phyloP scores from a whole-genome alignment of 1,140 invertebrate genomes.

The Sarcophaga bullata region DNA sequence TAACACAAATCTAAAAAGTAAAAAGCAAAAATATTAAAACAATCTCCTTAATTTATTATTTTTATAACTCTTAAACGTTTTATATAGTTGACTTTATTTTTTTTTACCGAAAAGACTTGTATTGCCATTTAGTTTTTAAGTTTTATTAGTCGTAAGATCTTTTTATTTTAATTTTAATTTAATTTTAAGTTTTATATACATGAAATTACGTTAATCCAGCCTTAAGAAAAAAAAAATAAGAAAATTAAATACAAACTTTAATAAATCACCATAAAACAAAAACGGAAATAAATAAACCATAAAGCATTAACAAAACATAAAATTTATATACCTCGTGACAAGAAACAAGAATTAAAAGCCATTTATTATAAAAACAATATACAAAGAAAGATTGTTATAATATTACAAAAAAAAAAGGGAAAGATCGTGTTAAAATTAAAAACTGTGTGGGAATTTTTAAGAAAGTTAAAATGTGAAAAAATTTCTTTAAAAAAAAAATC shows the following conservation, averaged over 20 bases:
- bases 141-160: neutral
- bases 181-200: neutral
- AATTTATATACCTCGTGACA: slow-evolving; percentile 34
- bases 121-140: slow-evolving; percentile 35
- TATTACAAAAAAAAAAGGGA: neutral
- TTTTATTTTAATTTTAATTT: neutral
- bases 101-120: slow-evolving; percentile 32
- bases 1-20: slow-evolving; percentile 35
- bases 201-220: neutral
- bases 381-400: too few species aligned
- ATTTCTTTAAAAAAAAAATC: too few species aligned
- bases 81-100: neutral
- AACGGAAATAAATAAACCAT: slow-evolving; percentile 29
- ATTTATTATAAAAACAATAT: neutral
- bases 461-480: too few species aligned
- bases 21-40: neutral
- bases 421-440: too few species aligned
- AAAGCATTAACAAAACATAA: slow-evolving; percentile 36
- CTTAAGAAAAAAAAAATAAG: neutral
- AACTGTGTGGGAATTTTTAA: too few species aligned
- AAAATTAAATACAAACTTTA: neutral
- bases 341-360: slow-evolving; percentile 16
- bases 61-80: slow-evolving; percentile 1
- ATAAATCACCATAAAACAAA: neutral
- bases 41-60: neutral